Conservation (phyloP, 2,797 vertebrate species). For the Sebastiscus tertius region DNA sequence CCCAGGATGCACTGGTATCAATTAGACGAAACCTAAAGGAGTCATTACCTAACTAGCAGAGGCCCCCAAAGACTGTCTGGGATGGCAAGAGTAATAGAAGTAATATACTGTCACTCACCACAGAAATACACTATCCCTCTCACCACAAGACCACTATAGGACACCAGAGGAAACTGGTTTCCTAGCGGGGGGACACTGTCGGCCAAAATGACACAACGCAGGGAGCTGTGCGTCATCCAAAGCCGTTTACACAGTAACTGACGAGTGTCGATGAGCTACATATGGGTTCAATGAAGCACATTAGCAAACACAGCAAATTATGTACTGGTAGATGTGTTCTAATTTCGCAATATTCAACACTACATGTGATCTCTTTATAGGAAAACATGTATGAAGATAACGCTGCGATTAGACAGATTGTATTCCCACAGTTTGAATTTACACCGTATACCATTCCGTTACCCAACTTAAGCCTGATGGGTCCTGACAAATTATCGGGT, state of each 20-base stretch:
- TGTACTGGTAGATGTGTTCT: conserved; percentile 14
- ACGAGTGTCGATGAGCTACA: conserved; percentile 60
- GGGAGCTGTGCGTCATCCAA: conserved; percentile 62
- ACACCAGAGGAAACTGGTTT: conserved; percentile 75
- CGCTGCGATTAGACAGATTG: neutral
- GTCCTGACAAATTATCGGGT: conserved; percentile 39
- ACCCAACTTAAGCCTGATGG: neutral
- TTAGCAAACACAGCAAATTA: conserved; percentile 18
- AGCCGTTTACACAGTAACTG: conserved; percentile 37
- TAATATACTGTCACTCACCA: conserved; percentile 81
- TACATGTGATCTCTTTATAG: neutral
- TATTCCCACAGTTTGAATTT: neutral
- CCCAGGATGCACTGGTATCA: conserved; percentile 72
- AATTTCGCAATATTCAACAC: neutral
- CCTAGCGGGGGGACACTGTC: conserved; percentile 53
- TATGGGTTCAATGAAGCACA: conserved; percentile 41
- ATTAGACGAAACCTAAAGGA: conserved; percentile 80
- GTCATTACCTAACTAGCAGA: conserved; percentile 77
- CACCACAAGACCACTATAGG: conserved; percentile 77
- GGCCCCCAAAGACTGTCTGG: conserved; percentile 70
- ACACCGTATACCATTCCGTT: neutral
- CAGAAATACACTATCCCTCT: conserved; percentile 71
- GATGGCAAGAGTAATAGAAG: conserved; percentile 75
- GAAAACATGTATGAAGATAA: neutral
- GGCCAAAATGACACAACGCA: conserved; percentile 57